These are phyloP conservation scores for Psettodes erumei DNA, from an alignment of 2,113 vertebrate genomes.

Conservation along the genomic window DNA sequence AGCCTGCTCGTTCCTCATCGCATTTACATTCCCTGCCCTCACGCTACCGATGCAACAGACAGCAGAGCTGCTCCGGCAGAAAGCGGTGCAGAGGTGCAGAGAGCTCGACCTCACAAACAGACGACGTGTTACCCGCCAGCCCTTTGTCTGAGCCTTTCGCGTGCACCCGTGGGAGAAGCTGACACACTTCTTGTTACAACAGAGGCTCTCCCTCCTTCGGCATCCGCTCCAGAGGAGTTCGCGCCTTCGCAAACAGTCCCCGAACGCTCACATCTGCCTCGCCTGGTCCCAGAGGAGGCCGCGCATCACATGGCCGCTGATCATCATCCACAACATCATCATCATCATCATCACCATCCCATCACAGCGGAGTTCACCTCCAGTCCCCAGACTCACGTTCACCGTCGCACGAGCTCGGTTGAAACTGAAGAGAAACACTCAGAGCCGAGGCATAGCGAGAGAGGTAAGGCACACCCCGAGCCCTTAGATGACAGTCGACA, in stretches of 20 bases:
- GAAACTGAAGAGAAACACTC: constrained; percentile 37
- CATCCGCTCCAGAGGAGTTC: constrained; percentile 30
- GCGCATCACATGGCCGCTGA: constrained; percentile 19
- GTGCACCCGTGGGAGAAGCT: constrained; percentile 42
- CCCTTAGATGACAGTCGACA: constrained; percentile 35
- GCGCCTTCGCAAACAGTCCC: constrained; percentile 40
- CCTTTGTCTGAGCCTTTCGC: constrained; percentile 38
- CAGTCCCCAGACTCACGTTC: constrained; percentile 2
- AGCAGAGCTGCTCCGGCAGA: constrained; percentile 41
- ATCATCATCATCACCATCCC: constrained; percentile 25
- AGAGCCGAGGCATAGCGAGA: constrained; percentile 39
- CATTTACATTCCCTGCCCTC: constrained; percentile 70
- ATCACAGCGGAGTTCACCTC: constrained; percentile 17
- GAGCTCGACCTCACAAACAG: constrained; percentile 29
- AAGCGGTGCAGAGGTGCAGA: constrained; percentile 32
- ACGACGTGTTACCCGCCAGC: constrained; percentile 36
- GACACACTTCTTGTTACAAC: constrained; percentile 56
- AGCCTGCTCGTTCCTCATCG: constrained; percentile 64
- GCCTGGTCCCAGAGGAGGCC: constrained; percentile 30
- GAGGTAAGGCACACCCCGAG: constrained; percentile 55
- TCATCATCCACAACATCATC: too few species aligned
- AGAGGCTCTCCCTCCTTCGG: constrained; percentile 48
- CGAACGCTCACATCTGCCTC: constrained; percentile 39
- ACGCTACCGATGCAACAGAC: constrained; percentile 60
- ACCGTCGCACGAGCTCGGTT: constrained; percentile 7